Percentiles rank a stretch among this genome's conserved stretches.
These are phyloP conservation scores for Oxytorus armatus DNA, from an alignment of 2,888 invertebrate genomes.

Conservation along the genomic window DNA sequence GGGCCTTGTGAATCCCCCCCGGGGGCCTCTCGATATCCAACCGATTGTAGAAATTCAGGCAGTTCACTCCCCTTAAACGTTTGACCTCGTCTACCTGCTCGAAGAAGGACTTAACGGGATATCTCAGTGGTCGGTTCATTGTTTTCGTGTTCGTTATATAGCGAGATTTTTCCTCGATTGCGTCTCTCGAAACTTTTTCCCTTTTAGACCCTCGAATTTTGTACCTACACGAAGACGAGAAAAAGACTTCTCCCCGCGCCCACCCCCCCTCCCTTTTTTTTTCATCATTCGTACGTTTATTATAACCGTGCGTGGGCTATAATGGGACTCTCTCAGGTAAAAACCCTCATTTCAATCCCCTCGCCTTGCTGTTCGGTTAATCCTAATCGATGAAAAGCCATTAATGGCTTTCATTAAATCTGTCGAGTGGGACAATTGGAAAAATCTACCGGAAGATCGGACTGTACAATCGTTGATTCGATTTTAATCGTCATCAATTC, in stretches of 20 bases:
- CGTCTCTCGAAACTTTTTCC: too few species aligned
- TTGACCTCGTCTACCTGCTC: conserved; percentile 52
- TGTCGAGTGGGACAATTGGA: background rate
- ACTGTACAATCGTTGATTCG: conserved; percentile 26
- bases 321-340: background rate
- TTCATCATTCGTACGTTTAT: background rate
- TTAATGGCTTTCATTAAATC: conserved; percentile 19
- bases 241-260: too few species aligned
- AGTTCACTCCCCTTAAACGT: too few species aligned
- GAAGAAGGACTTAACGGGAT: conserved; percentile 25
- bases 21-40: too few species aligned
- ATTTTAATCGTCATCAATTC: background rate
- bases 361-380: background rate
- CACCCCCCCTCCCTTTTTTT: background rate
- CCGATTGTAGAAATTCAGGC: too few species aligned
- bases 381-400: conserved; percentile 4
- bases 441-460: conserved; percentile 1
- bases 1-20: too few species aligned
- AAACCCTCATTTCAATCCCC: background rate
- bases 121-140: background rate
- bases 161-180: conserved; percentile 32
- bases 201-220: too few species aligned
- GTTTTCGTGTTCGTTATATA: conserved; percentile 14
- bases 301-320: background rate
- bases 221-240: too few species aligned